Base-by-base conservation (phyloP, 2,113 vertebrate species). In the Bothrops jararaca region DNA sequence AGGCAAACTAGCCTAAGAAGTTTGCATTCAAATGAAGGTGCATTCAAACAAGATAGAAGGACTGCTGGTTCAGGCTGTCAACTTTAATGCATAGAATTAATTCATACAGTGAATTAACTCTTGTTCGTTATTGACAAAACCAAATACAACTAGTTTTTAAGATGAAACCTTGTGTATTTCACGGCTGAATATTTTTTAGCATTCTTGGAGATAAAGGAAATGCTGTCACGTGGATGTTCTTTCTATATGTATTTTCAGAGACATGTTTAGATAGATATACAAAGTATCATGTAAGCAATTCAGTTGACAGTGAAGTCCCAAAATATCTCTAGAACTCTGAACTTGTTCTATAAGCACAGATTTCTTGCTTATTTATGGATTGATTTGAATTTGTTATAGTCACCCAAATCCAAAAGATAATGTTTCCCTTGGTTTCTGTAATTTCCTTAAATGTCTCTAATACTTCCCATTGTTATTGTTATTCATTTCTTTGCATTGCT, bases 1-100 rank as follows among this genome's bases (percentile, higher is more conserved):
- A 90, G 34, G 26, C 0, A 57, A 34, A 54, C 20, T 0, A 0
- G 2, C 0, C 64, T 1, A 80, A 91, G n/a, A n/a, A 50, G 29
- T 69, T 56, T 23, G 2, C 0, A 0, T 85, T 85, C 52, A 39
- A 85, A 4, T 26, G 57, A 13, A 48, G 54, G 0, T 0, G 50
- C 10, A 50, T 57, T 80, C 80, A 80, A 89, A n/a, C 3, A 74
- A 50, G 45, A 23, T 23, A 8, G 39, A 52, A 23, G 8, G 12
- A 11, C 23, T 34, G 42, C 22, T 20, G 42, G 18, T 26, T 69
- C 18, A 42, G n/a, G 48, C 18, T 60, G 13, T 48, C 56, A 60
- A 22, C 29, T 87, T 42, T 39, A 23, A 64, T 22, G 12, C 50
- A 26, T 24, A 7, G 1, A 12, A 56, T 34, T 34, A 45, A n/a